Percentiles rank a stretch among this genome's conserved stretches.
Conservation (phyloP, 2,797 vertebrate species). For the Spea hammondii region DNA sequence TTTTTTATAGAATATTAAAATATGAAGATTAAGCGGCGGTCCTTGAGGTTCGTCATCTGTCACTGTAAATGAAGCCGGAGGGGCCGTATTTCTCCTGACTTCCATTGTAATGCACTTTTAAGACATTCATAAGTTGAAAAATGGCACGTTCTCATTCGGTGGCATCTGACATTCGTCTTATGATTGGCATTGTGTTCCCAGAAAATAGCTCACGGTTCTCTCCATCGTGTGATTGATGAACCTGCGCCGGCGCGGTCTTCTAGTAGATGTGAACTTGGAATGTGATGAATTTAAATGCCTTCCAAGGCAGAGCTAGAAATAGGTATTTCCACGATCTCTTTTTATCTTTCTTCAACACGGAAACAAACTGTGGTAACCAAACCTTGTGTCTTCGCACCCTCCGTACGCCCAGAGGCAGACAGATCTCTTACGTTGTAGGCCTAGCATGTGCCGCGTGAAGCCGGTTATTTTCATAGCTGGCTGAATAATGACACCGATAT, state of each 20-base stretch:
- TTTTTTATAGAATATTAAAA: slow-evolving; percentile 42
- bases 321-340: neutral
- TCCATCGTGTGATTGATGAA: slow-evolving; percentile 59
- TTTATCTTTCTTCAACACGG: neutral
- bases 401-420: too few relatives aligned
- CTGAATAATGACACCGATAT: neutral
- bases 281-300: slow-evolving; percentile 29
- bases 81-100: slow-evolving; percentile 35
- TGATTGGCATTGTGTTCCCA: slow-evolving; percentile 58
- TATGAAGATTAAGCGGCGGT: slow-evolving; percentile 56
- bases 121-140: slow-evolving; percentile 59
- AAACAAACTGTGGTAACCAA: too few relatives aligned
- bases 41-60: slow-evolving; percentile 55
- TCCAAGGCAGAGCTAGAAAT: neutral
- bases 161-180: slow-evolving; percentile 61
- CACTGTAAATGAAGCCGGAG: slow-evolving; percentile 55
- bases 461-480: slow-evolving; percentile 12
- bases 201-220: slow-evolving; percentile 55
- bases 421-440: too few relatives aligned
- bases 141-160: slow-evolving; percentile 54
- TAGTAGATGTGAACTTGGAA: slow-evolving; percentile 43
- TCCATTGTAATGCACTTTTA: slow-evolving; percentile 52
- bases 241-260: slow-evolving; percentile 48
- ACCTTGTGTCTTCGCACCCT: too few relatives aligned
- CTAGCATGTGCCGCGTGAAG: neutral